Evolutionary conservation across 1,140 invertebrate genomes (phyloP), one percentile per base, ranked within the genome.

Genomic region (Drosophila mauritiana): DNA sequence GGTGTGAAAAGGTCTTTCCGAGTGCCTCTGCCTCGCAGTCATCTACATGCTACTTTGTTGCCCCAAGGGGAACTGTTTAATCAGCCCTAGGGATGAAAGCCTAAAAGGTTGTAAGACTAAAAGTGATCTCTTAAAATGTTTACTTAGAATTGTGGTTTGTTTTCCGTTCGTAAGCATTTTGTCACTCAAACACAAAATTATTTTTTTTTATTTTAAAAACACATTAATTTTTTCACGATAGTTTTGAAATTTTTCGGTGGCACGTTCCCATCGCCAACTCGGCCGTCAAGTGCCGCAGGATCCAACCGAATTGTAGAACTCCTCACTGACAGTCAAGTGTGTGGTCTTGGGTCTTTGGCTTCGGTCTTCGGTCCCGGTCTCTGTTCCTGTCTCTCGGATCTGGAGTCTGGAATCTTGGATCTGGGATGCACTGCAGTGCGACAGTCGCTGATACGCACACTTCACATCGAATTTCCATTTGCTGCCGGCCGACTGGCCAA

Each of bases 391-490:
- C 55, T n/a, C 55, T 61, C 39, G 59, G 45, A 52, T 68, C 42
- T 36, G 27, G 48, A 36, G 36, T 40, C 56, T 51, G 57, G 34
- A 59, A 17, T 59, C 55, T 57, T 17, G 52, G 10, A 37, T 22
- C 49, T 64, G 72, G 83, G 84, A 82, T 88, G 83, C 83, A 88
- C 76, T 83, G 73, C 54, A 73, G 84, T 83, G 80, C 84, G 83
- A 86, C 83, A 86, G 79, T 86, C 83, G 84, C 84, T 89, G 83
- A 88, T 88, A 88, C 83, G 83, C 83, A 88, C 83, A 88, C 83
- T 88, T 86, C 83, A 86, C 83, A 83, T 86, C 88, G 83, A 88
- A 86, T 86, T 86, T 86, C 83, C 83, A 86, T 86, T 86, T 83
- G 75, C 46, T 69, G 83, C 52, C 83, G 80, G 43, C 70, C 17